These are phyloP conservation scores for Tachycineta bicolor DNA, from an alignment of 2,113 vertebrate genomes.

Conservation along the genomic window DNA sequence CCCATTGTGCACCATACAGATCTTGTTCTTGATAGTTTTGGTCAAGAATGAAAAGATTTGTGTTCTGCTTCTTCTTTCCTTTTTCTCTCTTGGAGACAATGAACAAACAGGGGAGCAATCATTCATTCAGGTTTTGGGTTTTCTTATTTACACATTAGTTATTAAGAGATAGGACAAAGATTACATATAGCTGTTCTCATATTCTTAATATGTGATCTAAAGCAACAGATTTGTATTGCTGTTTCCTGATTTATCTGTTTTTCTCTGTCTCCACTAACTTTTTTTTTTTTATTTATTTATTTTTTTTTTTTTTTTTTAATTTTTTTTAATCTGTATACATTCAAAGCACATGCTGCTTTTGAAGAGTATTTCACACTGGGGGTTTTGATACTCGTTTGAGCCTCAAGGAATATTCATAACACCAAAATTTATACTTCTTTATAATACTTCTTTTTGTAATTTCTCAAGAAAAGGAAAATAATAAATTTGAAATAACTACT, in stretches of 20 bases:
- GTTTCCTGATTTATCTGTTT: neutral
- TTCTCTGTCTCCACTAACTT: neutral
- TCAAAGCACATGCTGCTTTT: neutral
- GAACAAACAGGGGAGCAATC: neutral
- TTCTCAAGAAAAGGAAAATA: neutral
- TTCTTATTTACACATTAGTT: no score
- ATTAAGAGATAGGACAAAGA: neutral
- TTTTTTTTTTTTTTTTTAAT: neutral
- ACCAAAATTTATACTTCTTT: neutral
- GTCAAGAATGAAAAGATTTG: neutral
- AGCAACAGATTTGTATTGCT: neutral
- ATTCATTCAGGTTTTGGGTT: fast-evolving
- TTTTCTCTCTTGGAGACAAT: neutral
- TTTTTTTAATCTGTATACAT: neutral
- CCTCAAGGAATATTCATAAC: neutral
- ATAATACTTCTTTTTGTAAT: neutral
- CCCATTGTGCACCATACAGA: neutral
- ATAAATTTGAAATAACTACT: neutral
- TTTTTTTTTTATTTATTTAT: neutral
- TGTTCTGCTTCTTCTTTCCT: neutral
- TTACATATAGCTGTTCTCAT: neutral
- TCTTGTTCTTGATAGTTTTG: neutral
- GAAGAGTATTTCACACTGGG: neutral
- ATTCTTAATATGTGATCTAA: neutral
- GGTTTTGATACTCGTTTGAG: neutral